A percentile compares a stretch with the other conserved stretches of the same genome.
Conservation (phyloP, 1,140 invertebrate genomes). For the Drosophila pseudoananassae region DNA sequence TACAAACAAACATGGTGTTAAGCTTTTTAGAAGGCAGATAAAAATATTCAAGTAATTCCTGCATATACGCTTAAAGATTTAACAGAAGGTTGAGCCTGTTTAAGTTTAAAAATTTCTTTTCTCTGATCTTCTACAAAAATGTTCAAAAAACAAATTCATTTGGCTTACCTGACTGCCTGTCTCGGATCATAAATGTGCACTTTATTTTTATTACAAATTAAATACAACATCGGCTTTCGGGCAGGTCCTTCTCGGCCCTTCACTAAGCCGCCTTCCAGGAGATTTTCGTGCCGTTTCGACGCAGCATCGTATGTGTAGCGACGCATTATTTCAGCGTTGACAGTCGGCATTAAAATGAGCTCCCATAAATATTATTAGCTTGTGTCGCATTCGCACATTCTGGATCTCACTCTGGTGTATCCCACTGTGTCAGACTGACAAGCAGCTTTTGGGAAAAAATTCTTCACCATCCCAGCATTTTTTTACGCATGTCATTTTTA, state of each 20-base stretch:
- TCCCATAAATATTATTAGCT: constrained; percentile 79
- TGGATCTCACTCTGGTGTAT: constrained; percentile 2
- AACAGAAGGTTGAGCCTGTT: too few relatives aligned
- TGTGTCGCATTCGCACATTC: constrained; percentile 25
- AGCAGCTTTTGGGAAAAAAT: constrained; percentile 46
- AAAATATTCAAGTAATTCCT: too few relatives aligned
- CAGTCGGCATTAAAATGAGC: constrained; percentile 78
- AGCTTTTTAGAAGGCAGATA: too few relatives aligned
- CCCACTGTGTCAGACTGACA: constrained; percentile 39
- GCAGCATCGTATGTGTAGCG: constrained; percentile 48
- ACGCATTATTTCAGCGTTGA: constrained; percentile 64
- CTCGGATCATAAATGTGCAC: constrained; percentile 51
- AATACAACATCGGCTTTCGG: constrained; percentile 43
- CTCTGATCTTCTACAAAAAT: constrained; percentile 1
- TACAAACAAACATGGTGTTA: background rate
- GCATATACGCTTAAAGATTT: background rate
- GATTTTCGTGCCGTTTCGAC: constrained; percentile 18
- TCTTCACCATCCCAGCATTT: constrained; percentile 15
- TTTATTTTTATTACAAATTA: constrained; percentile 79
- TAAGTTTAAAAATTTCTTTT: background rate
- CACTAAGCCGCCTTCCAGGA: constrained; percentile 49
- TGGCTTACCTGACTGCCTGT: constrained; percentile 18
- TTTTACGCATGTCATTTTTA: constrained; percentile 51
- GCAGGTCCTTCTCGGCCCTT: background rate
- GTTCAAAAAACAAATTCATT: constrained; percentile 20